A percentile compares a stretch with the other conserved stretches of the same genome.
These are phyloP conservation scores for Alectura lathami DNA, from an alignment of 2,113 vertebrate species.

Conservation along the genomic window DNA sequence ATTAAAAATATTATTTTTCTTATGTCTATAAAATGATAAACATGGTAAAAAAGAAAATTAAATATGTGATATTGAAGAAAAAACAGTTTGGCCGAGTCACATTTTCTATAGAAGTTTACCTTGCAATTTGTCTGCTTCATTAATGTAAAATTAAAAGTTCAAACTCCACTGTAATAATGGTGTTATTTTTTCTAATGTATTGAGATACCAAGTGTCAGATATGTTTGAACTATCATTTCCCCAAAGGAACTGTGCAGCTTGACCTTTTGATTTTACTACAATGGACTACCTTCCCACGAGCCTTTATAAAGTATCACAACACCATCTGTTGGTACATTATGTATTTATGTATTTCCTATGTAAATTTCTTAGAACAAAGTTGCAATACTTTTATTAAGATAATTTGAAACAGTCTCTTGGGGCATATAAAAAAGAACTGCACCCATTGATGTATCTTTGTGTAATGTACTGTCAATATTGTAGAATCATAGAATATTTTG, in stretches of 20 bases:
- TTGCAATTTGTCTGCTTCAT: neutral
- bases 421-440: neutral
- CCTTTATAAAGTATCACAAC: slow-evolving; percentile 10
- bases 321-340: slow-evolving; percentile 37
- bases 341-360: slow-evolving; percentile 13
- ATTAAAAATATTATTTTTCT: neutral
- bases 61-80: neutral
- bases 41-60: neutral
- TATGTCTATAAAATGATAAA: neutral
- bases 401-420: neutral
- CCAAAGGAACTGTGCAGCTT: neutral
- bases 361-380: neutral
- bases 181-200: neutral
- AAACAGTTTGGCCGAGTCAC: neutral
- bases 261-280: slow-evolving; percentile 38
- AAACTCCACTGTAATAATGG: neutral
- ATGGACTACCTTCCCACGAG: neutral
- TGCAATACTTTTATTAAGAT: neutral
- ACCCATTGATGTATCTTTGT: neutral
- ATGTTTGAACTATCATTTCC: slow-evolving; percentile 5
- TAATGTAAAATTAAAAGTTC: neutral
- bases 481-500: neutral
- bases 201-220: slow-evolving; percentile 3
- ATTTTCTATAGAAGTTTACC: neutral
- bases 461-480: neutral